phyloP scores from a whole-genome alignment of 2,888 invertebrate species.

The Gerris lacustris region DNA sequence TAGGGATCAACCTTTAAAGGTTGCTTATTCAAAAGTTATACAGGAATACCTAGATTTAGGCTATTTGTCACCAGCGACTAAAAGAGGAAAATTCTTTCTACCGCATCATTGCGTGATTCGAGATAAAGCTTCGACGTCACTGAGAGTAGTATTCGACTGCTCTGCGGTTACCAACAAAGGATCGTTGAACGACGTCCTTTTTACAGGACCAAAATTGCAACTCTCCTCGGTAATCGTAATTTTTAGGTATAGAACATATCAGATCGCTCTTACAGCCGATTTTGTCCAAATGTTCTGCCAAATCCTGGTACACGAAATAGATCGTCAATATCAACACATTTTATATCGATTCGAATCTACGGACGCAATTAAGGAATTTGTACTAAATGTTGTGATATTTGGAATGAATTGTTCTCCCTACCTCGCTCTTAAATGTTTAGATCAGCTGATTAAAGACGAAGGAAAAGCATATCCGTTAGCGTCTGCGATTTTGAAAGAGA shows the following conservation, averaged over 20 bases:
- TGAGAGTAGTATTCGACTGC: conserved; percentile 13
- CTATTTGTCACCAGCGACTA: background rate
- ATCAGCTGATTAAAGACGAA: conserved; percentile 25
- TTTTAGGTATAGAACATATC: conserved; percentile 9
- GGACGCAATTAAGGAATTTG: conserved; percentile 23
- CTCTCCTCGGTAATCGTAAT: conserved; percentile 5
- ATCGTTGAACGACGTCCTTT: conserved; percentile 5
- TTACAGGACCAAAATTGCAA: conserved; percentile 15
- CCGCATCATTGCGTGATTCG: conserved; percentile 13
- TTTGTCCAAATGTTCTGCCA: conserved; percentile 20
- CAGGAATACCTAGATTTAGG: background rate
- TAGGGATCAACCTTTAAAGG: background rate
- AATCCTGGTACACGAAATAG: conserved; percentile 15
- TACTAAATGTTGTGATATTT: conserved; percentile 27
- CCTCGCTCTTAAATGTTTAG: conserved; percentile 23
- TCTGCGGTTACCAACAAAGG: conserved; percentile 5
- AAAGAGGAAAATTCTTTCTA: conserved; percentile 8
- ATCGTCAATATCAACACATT: conserved; percentile 27
- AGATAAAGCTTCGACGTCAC: conserved; percentile 7
- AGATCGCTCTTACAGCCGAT: conserved; percentile 15
- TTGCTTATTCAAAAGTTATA: conserved; percentile 1
- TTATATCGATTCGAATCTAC: conserved; percentile 25
- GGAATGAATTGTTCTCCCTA: conserved; percentile 28
- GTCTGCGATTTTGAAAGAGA: conserved; percentile 14
- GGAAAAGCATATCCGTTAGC: conserved; percentile 22